A percentile compares a stretch with the other conserved stretches of the same genome.
These are phyloP conservation scores for Xerus rutilus DNA, from an alignment of 2,797 vertebrate genomes.

Conservation along the genomic window DNA sequence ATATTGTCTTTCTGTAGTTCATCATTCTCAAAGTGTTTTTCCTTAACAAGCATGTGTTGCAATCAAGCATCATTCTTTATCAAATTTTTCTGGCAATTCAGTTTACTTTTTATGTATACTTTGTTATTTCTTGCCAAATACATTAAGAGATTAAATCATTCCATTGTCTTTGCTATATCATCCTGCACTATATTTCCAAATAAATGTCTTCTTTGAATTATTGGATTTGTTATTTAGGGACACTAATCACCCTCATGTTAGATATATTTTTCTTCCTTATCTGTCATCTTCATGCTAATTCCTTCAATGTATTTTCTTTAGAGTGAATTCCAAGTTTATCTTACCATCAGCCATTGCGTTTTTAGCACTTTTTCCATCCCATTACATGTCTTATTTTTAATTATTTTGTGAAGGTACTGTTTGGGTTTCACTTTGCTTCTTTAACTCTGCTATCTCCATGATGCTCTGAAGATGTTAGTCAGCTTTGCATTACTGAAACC, in stretches of 20 bases:
- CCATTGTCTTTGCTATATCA: background rate
- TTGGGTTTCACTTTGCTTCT: background rate
- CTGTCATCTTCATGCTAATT: background rate
- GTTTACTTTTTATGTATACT: background rate
- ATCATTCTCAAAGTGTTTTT: background rate
- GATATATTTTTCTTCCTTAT: background rate
- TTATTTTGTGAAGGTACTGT: background rate
- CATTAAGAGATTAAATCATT: background rate
- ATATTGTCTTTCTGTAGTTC: background rate
- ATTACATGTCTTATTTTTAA: background rate
- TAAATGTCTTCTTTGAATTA: background rate
- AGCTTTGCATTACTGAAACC: too few relatives aligned
- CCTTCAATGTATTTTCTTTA: background rate
- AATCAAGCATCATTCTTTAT: background rate
- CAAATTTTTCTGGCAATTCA: background rate
- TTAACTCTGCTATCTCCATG: background rate
- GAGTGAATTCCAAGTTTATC: background rate
- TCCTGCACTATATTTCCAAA: background rate
- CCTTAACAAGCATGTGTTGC: background rate
- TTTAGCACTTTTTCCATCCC: background rate
- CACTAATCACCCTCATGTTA: background rate
- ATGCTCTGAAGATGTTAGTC: background rate
- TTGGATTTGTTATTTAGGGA: background rate
- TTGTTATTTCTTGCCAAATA: background rate
- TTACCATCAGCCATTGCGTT: background rate